These are phyloP conservation scores for Ovis aries DNA, from an alignment of 2,113 vertebrate genomes.

Conservation along the genomic window ARS-UI_Ramb_v3.0 NC_056056.1:16161001-16161500, in stretches of 20 bases:
- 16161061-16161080: background rate
- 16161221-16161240: background rate
- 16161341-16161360: background rate
- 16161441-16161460: background rate
- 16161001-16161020: background rate
- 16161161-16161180: background rate
- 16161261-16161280: background rate
- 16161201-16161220: background rate
- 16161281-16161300: background rate
- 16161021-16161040: background rate
- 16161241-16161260: background rate
- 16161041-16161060: background rate
- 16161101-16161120: background rate
- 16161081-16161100: background rate
- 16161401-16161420: background rate
- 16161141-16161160: background rate
- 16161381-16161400: background rate
- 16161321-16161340: background rate
- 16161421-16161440: background rate
- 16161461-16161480: background rate
- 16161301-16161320: background rate
- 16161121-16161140: rapidly evolving
- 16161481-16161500: background rate
- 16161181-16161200: background rate
- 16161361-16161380: background rate